Evolutionary conservation across 2,113 vertebrate genomes (phyloP).

Genomic region (Phalacrocorax aristotelis): DNA sequence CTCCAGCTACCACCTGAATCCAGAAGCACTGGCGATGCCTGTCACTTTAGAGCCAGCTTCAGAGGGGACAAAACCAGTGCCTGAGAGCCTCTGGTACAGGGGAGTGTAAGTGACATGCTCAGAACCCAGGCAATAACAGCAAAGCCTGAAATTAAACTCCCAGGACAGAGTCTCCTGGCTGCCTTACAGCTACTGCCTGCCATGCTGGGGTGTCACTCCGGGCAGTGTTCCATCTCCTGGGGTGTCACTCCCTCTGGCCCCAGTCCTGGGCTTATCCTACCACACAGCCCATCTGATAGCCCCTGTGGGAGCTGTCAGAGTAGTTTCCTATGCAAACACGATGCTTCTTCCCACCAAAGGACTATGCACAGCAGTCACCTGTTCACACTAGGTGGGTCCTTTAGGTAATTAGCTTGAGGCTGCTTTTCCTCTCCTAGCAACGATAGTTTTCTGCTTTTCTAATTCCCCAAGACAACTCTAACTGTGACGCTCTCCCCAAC

Average conservation of each 20-base stretch:
- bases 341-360: not conserved
- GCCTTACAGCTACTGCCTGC: not conserved
- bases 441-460: not conserved
- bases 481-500: not conserved
- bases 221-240: not conserved
- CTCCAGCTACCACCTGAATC: not conserved
- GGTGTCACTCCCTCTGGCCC: not conserved
- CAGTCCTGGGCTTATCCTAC: not conserved
- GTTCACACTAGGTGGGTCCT: not conserved
- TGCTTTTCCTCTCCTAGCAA: not conserved
- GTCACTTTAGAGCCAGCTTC: not conserved
- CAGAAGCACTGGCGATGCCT: not conserved
- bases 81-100: not conserved
- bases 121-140: not conserved
- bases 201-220: not conserved
- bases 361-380: not conserved
- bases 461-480: not conserved
- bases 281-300: not conserved
- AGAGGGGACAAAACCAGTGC: not conserved
- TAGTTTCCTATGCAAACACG: not conserved
- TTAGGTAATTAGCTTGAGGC: not conserved
- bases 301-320: not conserved
- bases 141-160: not conserved
- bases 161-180: not conserved
- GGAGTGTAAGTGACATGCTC: not conserved